Evolutionary conservation across 2,888 invertebrate species (phyloP).

Genomic region (Crematogaster levior): DNA sequence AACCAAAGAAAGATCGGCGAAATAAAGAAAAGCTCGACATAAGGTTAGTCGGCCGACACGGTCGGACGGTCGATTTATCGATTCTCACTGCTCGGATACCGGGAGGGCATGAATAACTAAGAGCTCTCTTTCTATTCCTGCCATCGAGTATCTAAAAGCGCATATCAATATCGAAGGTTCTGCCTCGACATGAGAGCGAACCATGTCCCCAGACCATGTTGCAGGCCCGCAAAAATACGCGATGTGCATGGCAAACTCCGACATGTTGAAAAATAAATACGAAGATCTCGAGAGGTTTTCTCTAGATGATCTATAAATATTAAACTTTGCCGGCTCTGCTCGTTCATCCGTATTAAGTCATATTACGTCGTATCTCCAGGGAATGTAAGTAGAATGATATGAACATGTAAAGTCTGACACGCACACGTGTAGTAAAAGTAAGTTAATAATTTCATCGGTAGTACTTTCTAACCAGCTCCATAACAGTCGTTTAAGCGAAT

Average conservation of each 20-base stretch:
- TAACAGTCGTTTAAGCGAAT: not conserved
- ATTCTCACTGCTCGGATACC: constrained; percentile 79
- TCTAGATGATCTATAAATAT: not conserved
- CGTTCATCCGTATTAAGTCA: not conserved
- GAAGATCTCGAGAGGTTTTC: not conserved
- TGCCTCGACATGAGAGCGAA: not conserved
- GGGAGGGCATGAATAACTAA: constrained; percentile 83
- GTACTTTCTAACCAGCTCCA: not conserved
- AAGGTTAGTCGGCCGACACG: constrained; percentile 74
- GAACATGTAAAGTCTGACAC: not conserved
- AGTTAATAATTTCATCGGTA: not conserved
- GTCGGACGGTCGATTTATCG: constrained; percentile 81
- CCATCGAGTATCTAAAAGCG: constrained; percentile 69
- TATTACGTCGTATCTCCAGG: not conserved
- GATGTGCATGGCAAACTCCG: not conserved
- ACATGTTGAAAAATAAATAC: not conserved
- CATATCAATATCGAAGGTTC: constrained; percentile 57
- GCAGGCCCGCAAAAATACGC: not conserved
- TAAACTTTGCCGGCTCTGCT: not conserved
- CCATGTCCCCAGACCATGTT: not conserved
- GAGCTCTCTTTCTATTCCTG: constrained; percentile 80
- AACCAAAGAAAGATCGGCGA: constrained; percentile 11
- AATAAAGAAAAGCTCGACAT: constrained; percentile 48
- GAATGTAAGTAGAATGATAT: not conserved
- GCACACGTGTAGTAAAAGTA: not conserved